Base-by-base conservation (phyloP, 2,113 vertebrate genomes). In the Ovibos moschatus region DNA sequence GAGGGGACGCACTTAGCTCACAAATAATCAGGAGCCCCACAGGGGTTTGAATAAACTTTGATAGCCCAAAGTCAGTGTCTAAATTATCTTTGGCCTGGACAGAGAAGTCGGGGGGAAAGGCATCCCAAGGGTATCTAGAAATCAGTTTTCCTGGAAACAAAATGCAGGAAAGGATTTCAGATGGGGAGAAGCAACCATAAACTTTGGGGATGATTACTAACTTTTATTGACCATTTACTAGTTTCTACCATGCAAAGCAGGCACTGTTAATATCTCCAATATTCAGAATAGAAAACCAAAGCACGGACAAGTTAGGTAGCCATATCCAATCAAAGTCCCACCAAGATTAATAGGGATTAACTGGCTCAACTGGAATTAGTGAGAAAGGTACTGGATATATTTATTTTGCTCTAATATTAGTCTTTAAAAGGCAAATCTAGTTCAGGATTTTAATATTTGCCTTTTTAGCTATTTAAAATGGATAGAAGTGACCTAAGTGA, bases 361-460 rank as follows among this genome's bases (percentile, higher is more conserved):
- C 51, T 43, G 76, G 87, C 28, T 94, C 23, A 74, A 5, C 40
- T 60, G 51, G 14, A 57, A 27, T 85, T 64, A 85, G 28, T 87
- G 47, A 97, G n/a, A 84, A 89, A 92, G 45, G 33, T 16, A 79
- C 14, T n/a, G 7, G 82, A 55, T 91, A 5, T 36, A 90, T 78
- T 97, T 90, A 21, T 82, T 87, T 91, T 95, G 92, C 33, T 45
- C 25, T 93, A 88, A 47, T 79, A 82, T 62, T 84, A 91, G 27
- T 82, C 27, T 86, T 71, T 15, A 89, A 94, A 76, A 83, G 28
- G 12, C 10, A 87, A 51, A 71, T 50, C 1, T 62, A 82, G 79
- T 23, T 89, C 36, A 55, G 33, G 45, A 8, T 27, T 84, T 95
- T 81, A 53, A 30, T 89, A 30, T 71, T 89, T 94, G n/a, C 27